Evolutionary conservation across 2,113 vertebrate genomes (phyloP), one percentile per base, ranked within the genome.

Genomic region (Heterochromis multidens): DNA sequence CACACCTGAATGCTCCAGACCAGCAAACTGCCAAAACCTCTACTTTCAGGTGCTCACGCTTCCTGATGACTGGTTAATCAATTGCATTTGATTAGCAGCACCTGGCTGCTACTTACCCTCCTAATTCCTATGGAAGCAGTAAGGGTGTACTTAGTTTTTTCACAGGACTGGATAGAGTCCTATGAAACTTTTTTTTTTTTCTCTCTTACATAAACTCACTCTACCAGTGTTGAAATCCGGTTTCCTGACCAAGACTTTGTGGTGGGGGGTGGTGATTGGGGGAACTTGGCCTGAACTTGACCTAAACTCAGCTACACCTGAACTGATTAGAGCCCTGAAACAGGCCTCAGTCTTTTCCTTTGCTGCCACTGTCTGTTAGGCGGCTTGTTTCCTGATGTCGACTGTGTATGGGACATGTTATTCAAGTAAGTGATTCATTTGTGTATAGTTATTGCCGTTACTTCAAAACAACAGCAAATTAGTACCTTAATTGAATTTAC

Each of bases 61-160:
- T 65, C 12, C n/a, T 65, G 62, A 40, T 65, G 62, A 40, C 40
- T n/a, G 40, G 62, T 40, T 65, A 65, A 65, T 40, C 62, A 65
- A n/a, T 35, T 65, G 62, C 35, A 40, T 65, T 65, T 65, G 35
- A 65, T 25, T 65, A 65, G 62, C 62, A 40, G 62, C 62, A 65
- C 35, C 62, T 65, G 35, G 62, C 62, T 16, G 35, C n/a, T 0
- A 35, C 0, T 65, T 40, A 40, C 35, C 62, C 35, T 40, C 62
- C 40, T 65, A 40, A 40, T 65, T 65, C n/a, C 35, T 16, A 65
- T 65, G 62, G 62, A 65, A 40, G 62, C 62, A 65, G 40, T 25
- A 65, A 25, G 4, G 1, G 0, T 25, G 40, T 40, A 2, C 1
- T 25, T 9, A 40, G n/a, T 65, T 9, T 1, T 0, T 2, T 37